These are phyloP conservation scores for Brachylomia viminalis DNA, from an alignment of 2,888 invertebrate species.

Conservation along the genomic window DNA sequence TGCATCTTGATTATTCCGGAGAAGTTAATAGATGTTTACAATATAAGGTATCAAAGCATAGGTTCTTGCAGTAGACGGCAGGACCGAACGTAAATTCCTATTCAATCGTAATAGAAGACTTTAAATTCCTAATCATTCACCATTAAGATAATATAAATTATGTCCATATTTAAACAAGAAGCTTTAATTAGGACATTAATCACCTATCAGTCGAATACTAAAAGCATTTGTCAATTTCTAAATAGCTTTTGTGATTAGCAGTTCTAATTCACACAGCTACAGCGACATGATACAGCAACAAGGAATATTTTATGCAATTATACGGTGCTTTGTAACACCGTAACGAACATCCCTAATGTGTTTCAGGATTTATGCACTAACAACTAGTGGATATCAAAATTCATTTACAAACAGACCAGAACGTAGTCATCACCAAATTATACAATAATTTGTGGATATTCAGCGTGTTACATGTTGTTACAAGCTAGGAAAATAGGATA, in stretches of 20 bases:
- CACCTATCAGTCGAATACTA: conserved; percentile 9
- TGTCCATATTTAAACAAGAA: not conserved
- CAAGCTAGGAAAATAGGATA: conserved; percentile 8
- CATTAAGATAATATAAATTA: not conserved
- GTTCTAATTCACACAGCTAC: not conserved
- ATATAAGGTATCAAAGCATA: not conserved
- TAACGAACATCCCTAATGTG: conserved; percentile 40
- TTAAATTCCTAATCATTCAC: not conserved
- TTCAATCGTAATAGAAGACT: not conserved
- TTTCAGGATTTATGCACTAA: conserved; percentile 53
- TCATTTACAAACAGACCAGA: conserved; percentile 32
- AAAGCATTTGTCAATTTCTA: conserved; percentile 8
- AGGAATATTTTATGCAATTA: conserved; percentile 55
- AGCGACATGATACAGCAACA: conserved; percentile 8
- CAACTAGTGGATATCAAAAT: conserved; percentile 50
- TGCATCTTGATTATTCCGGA: not conserved
- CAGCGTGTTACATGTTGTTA: not conserved
- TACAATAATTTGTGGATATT: conserved; percentile 15
- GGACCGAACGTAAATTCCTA: not conserved
- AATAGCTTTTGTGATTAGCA: conserved; percentile 31
- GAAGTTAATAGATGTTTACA: not conserved
- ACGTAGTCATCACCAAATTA: conserved; percentile 13
- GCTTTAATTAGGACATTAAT: conserved; percentile 6
- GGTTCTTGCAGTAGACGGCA: no score
- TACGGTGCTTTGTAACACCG: conserved; percentile 38